Percentiles rank a stretch among this genome's conserved stretches.
Conservation (phyloP, 1,140 invertebrate species). For the Plutomurus gul region DNA sequence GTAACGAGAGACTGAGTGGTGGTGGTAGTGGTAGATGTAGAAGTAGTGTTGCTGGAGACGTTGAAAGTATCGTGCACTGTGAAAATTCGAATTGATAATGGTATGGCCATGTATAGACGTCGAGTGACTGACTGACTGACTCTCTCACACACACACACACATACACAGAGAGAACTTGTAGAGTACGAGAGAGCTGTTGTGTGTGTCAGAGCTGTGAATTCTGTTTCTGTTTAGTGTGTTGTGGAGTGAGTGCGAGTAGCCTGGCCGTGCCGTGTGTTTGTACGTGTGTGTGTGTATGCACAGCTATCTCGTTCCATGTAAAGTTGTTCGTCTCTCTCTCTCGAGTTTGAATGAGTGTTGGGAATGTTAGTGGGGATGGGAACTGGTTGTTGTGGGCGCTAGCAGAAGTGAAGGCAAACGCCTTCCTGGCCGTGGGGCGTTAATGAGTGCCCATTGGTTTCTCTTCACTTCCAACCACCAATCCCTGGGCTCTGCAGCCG, state of each 20-base stretch:
- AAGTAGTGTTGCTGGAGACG: neutral
- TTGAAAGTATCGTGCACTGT: neutral
- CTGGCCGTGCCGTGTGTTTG: neutral
- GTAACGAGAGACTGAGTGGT: constrained; percentile 27
- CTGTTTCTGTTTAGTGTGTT: neutral
- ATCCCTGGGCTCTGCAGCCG: constrained; percentile 37
- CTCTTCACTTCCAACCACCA: constrained; percentile 43
- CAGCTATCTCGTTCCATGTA: neutral
- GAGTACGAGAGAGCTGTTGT: neutral
- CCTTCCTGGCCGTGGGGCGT: constrained; percentile 52
- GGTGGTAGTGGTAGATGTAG: constrained; percentile 3
- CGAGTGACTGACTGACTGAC: too few species aligned
- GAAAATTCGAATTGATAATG: neutral
- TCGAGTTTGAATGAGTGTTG: constrained; percentile 7
- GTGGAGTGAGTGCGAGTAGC: neutral
- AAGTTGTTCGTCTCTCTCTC: too few species aligned
- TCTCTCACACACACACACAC: too few species aligned
- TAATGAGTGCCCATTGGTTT: constrained; percentile 54
- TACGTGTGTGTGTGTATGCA: neutral
- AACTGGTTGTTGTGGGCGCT: constrained; percentile 44
- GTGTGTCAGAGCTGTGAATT: neutral
- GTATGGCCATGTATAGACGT: neutral
- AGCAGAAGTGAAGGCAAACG: constrained; percentile 51
- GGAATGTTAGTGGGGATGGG: constrained; percentile 28
- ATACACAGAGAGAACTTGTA: too few species aligned